Evolutionary conservation across 2,113 vertebrate genomes (phyloP), one percentile per base, ranked within the genome.

Genomic region (Lota lota): DNA sequence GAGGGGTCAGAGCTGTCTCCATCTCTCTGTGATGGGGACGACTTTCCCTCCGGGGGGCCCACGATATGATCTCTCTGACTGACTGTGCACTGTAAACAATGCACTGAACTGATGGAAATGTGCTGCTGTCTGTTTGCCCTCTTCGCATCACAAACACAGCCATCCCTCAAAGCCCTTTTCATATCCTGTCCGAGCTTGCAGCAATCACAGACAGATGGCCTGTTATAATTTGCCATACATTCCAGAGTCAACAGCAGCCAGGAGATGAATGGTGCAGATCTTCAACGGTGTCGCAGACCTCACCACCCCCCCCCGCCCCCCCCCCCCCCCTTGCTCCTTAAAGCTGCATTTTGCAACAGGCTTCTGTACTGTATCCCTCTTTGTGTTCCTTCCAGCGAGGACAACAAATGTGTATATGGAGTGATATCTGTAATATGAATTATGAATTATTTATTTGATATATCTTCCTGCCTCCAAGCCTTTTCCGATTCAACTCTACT

Each of bases 181-280:
- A 88, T 87, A 86, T 87, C 84, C 84, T 84, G 84, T 81, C 79
- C 83, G 84, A 72, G 79, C 85, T 88, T 82, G 77, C 76, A 64
- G 87, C 82, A 84, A 90, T 88, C 79, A 84, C 82, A 65, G 75
- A 82, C 86, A 89, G 88, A 91, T 88, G 84, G 87, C 75, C 79
- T 74, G 69, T 74, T 84, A 76, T 87, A 85, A 88, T 88, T 85
- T 86, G 75, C 75, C 67, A 78, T 84, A 83, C 78, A 77, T 79
- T 79, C 81, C 79, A 83, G 79, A 80, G 82, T 86, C 86, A 87
- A 88, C 86, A 87, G 74, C 76, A 72, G 72, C 65, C 77, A 69
- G 63, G 84, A 82, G 88, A 88, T 68, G 68, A 86, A 87, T 83
- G 67, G 66, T 40, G 79, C 72, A 76, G 78, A 78, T 83, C 67